Evolutionary conservation across 2,113 vertebrate species (phyloP), one percentile per base, ranked within the genome.

Genomic region (Hiodon alosoides): DNA sequence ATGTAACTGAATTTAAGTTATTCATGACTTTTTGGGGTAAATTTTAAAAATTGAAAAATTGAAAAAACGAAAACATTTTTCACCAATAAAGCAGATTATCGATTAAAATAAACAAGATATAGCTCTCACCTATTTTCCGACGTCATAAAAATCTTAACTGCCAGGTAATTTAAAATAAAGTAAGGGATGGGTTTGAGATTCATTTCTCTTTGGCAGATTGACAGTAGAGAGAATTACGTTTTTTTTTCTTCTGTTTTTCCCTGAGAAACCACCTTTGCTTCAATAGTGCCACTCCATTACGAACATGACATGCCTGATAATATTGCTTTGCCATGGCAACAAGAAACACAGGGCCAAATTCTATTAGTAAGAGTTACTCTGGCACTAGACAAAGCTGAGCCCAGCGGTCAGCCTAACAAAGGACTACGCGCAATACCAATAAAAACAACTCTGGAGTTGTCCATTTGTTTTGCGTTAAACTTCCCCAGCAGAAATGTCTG

Each of bases 221-320:
- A 88, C 90, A 91, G 88, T 84, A 67, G 85, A 90, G 87, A 83
- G 88, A 91, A 92, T 89, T 91, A 87, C 85, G 86, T 59, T 9
- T 7, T 8, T 10, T 58, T 50, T 74, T 66, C 53, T 72, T 73
- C 13, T 64, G 31, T 61, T 51, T 54, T 66, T 50, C 64, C 3
- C 17, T 11, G 3, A 67, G 47, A 90, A 92, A 91, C 93, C 83
- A 86, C 83, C 87, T 82, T 55, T 90, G 86, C 87, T 90, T 93
- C 88, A 92, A 83, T 61, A 74, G 87, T 86, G 79, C 86, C 67
- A 81, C 84, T 75, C 73, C 76, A 82, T 91, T 88, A 90, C 88
- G 90, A 92, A 92, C 92, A 91, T 92, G 91, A 92, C 92, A 89
- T 87, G 91, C 90, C 91, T 93, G 91, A 90, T 93, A 92, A 90